Evolutionary conservation across 2,113 vertebrate genomes (phyloP), one percentile per base, ranked within the genome.

Genomic region (Phoxinus phoxinus): DNA sequence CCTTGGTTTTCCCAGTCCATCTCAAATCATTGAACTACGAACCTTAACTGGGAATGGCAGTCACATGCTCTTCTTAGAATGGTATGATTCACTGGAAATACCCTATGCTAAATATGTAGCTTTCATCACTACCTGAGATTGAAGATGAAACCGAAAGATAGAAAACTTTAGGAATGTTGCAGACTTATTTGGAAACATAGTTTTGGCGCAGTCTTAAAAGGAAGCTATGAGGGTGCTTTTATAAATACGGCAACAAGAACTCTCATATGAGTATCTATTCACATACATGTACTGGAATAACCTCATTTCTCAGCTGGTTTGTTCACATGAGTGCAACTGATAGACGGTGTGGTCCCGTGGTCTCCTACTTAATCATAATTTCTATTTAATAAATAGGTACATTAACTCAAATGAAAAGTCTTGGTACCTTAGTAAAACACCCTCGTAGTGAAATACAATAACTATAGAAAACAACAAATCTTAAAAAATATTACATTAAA

Each of bases 111-210:
- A 75, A 30, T 8, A 79, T 41, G 53, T 79, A 41, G 35, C 23
- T 61, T 8, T 25, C 5, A 17, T 56, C 10, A 74, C 72, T 74
- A 27, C 32, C 32, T 61, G 76, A 79, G 76, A 32, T 56, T 56
- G 10, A 23, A 19, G 25, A 19, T 77, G 48, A 15, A 78, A 41
- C 72, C 6, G 3, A 73, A n/a, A 72, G 69, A 72, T 13, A 44
- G 69, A n/a, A 75, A 53, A 61, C 59, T 48, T 59, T 15, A 82
- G 59, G 77, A 82, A 61, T 48, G 77, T 86, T 56, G 41, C 61
- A 37, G 56, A 69, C 72, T 44, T 19, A 48, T 84, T 83, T 85
- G 44, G 65, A 83, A 83, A 84, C 72, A 37, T 79, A 84, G 44
- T 75, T 87, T 87, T 83, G 76, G 51, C 85, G 35, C 76, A 35